Evolutionary conservation across 2,113 vertebrate genomes (phyloP).

Genomic region (Mus musculus): DNA sequence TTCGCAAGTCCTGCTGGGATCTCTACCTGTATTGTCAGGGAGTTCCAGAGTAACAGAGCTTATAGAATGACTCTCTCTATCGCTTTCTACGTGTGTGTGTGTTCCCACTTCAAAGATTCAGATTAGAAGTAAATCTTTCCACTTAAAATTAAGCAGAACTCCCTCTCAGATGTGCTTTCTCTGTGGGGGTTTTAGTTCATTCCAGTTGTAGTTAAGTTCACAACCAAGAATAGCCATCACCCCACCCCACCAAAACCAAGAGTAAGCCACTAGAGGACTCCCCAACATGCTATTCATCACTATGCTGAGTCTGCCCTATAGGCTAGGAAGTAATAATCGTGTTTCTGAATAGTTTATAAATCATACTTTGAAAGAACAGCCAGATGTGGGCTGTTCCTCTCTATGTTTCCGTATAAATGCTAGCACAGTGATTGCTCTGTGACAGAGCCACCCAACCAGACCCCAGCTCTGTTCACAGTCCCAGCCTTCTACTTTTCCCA

Average conservation of each 20-base stretch:
- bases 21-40: neutral
- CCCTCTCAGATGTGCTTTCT: neutral
- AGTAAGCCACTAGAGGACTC: neutral
- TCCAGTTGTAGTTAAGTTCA: neutral
- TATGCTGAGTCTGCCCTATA: neutral
- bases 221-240: neutral
- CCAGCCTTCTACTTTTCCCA: neutral
- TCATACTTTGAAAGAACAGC: neutral
- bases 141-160: neutral
- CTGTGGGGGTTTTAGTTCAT: neutral
- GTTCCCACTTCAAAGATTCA: neutral
- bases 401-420: neutral
- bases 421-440: fast-evolving
- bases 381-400: neutral
- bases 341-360: neutral
- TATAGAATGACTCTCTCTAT: neutral
- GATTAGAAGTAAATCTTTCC: neutral
- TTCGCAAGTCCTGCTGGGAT: neutral
- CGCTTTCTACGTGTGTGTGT: neutral
- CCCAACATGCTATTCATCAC: neutral
- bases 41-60: neutral
- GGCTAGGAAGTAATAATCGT: neutral
- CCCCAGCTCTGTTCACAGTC: fast-evolving
- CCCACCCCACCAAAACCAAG: neutral
- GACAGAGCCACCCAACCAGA: neutral